phyloP scores from a whole-genome alignment of 2,113 vertebrate genomes.

The Scopus umbretta region DNA sequence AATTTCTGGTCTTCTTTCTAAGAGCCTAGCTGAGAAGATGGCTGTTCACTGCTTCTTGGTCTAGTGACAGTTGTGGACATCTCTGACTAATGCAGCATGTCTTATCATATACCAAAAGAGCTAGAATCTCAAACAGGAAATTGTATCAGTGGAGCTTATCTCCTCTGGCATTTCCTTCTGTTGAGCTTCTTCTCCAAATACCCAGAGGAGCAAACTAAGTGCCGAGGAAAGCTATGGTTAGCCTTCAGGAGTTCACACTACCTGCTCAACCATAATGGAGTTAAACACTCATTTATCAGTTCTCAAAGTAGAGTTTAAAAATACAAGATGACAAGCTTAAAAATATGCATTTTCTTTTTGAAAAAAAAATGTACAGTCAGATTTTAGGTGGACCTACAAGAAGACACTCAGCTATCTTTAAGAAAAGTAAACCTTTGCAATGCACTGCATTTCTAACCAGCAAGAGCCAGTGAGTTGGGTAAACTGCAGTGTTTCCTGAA shows the following conservation, averaged over 20 bases:
- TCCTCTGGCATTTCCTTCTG: background rate
- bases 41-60: background rate
- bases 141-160: background rate
- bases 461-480: background rate
- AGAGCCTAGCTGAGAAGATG: background rate
- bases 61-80: background rate
- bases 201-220: background rate
- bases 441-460: background rate
- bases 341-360: background rate
- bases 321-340: slow-evolving; percentile 5
- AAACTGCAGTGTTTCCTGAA: background rate
- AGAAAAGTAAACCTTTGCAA: slow-evolving; percentile 21
- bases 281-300: background rate
- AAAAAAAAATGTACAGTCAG: background rate
- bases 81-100: background rate
- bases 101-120: background rate
- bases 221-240: background rate
- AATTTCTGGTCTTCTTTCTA: background rate
- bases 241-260: background rate
- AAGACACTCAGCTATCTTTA: background rate
- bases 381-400: background rate
- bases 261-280: background rate
- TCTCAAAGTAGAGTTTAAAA: background rate
- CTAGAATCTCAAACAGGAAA: background rate
- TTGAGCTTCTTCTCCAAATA: background rate